A percentile compares a stretch with the other conserved stretches of the same genome.
phyloP scores from a whole-genome alignment of 2,888 invertebrate species.

The Trypoxylon attenuatum region DNA sequence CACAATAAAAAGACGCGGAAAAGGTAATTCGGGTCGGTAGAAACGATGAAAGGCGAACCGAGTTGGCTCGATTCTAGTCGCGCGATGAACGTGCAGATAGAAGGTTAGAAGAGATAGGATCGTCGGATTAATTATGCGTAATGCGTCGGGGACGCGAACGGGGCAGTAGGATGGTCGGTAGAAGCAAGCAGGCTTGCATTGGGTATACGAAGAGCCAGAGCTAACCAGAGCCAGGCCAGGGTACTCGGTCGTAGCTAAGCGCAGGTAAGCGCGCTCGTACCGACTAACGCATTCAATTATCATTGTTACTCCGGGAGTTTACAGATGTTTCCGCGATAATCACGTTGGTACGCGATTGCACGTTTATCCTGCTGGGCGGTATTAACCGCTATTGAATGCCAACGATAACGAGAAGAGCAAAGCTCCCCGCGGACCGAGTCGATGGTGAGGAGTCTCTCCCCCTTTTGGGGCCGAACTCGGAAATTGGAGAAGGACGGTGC shows the following conservation, averaged over 20 bases:
- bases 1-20: no score
- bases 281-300: conserved; percentile 61
- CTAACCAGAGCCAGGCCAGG: not conserved
- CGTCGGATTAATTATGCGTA: conserved; percentile 66
- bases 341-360: conserved; percentile 50
- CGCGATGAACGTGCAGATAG: conserved; percentile 48
- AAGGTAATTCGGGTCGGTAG: conserved; percentile 1
- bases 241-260: not conserved
- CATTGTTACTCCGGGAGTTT: conserved; percentile 57
- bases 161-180: not conserved
- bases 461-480: not conserved
- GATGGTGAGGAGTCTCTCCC: conserved; percentile 1
- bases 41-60: conserved; percentile 55
- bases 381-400: conserved; percentile 54
- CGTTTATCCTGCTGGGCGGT: conserved; percentile 47
- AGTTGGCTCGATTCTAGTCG: conserved; percentile 53
- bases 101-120: conserved; percentile 59
- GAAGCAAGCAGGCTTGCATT: not conserved
- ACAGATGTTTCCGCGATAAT: conserved; percentile 64
- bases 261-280: conserved; percentile 10
- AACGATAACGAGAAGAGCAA: conserved; percentile 46
- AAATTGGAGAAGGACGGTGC: not conserved
- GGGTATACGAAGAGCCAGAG: not conserved
- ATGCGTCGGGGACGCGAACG: conserved; percentile 49
- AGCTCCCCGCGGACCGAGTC: not conserved